These are phyloP conservation scores for Silurus glanis DNA, from an alignment of 2,113 vertebrate species.

Conservation along the genomic window DNA sequence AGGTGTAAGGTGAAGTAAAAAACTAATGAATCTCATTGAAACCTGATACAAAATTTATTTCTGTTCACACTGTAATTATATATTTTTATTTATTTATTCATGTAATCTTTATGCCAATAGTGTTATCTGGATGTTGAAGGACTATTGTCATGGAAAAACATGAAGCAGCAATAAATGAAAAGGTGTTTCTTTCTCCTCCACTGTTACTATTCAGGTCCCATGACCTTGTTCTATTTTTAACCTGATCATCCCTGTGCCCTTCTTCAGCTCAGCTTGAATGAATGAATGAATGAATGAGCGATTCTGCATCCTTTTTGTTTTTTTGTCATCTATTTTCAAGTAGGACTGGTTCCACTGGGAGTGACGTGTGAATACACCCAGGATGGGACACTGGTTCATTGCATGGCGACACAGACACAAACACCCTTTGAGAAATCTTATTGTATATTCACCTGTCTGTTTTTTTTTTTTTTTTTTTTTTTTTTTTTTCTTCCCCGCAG, in stretches of 20 bases:
- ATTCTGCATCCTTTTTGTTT: neutral
- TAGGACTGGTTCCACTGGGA: neutral
- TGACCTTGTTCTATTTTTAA: slow-evolving; percentile 19
- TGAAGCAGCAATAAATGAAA: neutral
- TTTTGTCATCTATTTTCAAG: neutral
- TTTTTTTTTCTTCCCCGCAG: slow-evolving; percentile 68
- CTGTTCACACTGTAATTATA: neutral
- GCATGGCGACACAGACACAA: neutral
- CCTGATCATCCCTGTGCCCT: neutral
- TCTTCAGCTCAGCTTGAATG: neutral
- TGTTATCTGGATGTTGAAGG: neutral
- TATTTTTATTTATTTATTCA: neutral
- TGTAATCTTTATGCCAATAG: neutral
- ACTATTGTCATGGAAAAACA: neutral
- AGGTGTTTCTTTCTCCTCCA: neutral
- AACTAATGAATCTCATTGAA: neutral
- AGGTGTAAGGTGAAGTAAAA: neutral
- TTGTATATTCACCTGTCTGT: slow-evolving; percentile 8
- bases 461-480: slow-evolving; percentile 29
- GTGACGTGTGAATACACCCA: neutral
- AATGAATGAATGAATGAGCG: no score
- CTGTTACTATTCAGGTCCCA: no score
- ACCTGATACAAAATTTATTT: neutral
- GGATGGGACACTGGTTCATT: neutral
- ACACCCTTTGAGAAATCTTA: no score